Evolutionary conservation across 2,888 invertebrate species (phyloP), one percentile per base, ranked within the genome.

Genomic region (Drosophila buzzatii): DNA sequence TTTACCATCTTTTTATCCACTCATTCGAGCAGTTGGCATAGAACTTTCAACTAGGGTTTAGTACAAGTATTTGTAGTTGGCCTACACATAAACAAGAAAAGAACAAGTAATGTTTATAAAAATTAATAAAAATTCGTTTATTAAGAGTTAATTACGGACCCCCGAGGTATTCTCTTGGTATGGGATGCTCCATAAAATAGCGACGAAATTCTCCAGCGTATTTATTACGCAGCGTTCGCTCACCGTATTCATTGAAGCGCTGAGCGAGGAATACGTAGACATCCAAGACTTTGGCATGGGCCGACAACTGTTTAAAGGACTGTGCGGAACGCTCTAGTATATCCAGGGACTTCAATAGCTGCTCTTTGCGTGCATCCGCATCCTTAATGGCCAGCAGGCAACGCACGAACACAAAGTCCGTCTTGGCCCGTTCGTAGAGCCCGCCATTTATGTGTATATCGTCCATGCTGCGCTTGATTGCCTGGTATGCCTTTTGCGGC

Each of bases 181-280:
- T 96, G 94, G 56, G 95, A 92, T 95, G 95, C 89, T 97, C 96
- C 81, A 95, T 95, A 92, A 97, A 96, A 58, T 97, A 94, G 78
- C 96, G 95, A 71, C 96, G 95, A 90, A 96, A 98, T 93, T 97
- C 96, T 90, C 96, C 95, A 0, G 98, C 96, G 91, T 96, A 96
- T 83, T 96, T 96, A 92, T 98, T 98, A 72, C 98, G 94, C 80
- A 97, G 96, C 0, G 94, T 93, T 16, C 94, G 94, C 88, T 95
- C 94, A 2, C 96, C 96, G 3, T 97, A 94, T 77, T 96, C 96
- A 87, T 98, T 95, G 88, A 96, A 97, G 0, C 97, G 93, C 78
- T 96, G 95, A 0, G 96, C 96, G 94, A 93, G 72, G 53, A 91
- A 93, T 3, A 91, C 85, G 49, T 91, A 93, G 0, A 93, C 86